Evolutionary conservation across 2,888 invertebrate species (phyloP).

Genomic region (Abrostola tripartita): DNA sequence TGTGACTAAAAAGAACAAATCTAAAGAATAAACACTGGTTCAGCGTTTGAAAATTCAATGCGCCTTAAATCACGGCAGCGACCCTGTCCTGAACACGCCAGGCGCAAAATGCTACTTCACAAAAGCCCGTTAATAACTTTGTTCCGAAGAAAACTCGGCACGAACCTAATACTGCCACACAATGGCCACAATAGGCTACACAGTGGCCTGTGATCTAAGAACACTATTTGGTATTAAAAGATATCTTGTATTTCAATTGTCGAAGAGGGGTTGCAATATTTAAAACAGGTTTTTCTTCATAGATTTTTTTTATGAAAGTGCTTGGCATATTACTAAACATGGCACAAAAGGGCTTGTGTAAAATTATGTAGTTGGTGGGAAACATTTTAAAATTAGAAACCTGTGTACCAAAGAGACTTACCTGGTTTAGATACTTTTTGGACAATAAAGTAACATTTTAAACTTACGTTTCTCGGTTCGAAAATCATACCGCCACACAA

Average conservation of each 20-base stretch:
- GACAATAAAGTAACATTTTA: too few relatives aligned
- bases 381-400: too few relatives aligned
- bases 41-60: not conserved
- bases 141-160: constrained; percentile 11
- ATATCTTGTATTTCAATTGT: constrained; percentile 2
- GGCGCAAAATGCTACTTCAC: constrained; percentile 8
- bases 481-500: too few relatives aligned
- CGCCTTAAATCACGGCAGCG: constrained; percentile 4
- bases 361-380: too few relatives aligned
- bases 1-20: not conserved
- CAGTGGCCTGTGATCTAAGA: constrained; percentile 5
- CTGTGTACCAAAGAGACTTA: too few relatives aligned
- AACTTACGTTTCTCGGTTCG: too few relatives aligned
- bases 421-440: too few relatives aligned
- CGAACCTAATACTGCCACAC: constrained; percentile 15
- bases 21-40: not conserved
- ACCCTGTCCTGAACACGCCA: not conserved
- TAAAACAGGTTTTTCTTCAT: not conserved
- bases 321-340: too few relatives aligned
- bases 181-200: constrained; percentile 5
- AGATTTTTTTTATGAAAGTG: not conserved
- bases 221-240: not conserved
- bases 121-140: constrained; percentile 14
- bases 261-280: not conserved
- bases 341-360: too few relatives aligned